These are phyloP conservation scores for Sciurus carolinensis DNA, from an alignment of 2,797 vertebrate species.

Conservation along the genomic window DNA sequence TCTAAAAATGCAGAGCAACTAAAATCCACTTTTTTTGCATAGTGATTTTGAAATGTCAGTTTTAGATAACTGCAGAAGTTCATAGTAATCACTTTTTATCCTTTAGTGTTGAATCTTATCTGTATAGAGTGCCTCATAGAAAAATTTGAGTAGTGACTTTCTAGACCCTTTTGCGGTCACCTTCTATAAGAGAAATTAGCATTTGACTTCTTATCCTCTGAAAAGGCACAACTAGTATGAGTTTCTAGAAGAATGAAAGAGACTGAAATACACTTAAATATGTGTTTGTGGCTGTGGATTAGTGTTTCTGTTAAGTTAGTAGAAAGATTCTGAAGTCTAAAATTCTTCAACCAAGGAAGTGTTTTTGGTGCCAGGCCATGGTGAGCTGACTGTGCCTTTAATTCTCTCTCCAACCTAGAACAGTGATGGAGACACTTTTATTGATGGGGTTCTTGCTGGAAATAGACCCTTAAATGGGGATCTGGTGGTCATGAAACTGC, in stretches of 20 bases:
- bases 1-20: conserved; percentile 58
- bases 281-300: neutral
- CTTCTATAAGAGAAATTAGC: conserved; percentile 36
- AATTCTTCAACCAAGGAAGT: conserved; percentile 47
- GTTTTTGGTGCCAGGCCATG: neutral
- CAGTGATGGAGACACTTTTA: conserved; percentile 95
- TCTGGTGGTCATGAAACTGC: conserved; percentile 94
- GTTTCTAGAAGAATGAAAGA: conserved; percentile 5
- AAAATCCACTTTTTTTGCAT: neutral
- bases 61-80: neutral
- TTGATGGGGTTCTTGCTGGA: conserved; percentile 95
- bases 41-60: conserved; percentile 36
- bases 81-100: neutral
- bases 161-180: neutral
- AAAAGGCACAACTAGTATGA: neutral
- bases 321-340: neutral
- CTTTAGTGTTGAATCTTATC: conserved; percentile 38
- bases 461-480: conserved; percentile 98
- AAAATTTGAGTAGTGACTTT: conserved; percentile 1
- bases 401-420: conserved; percentile 89
- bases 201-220: neutral
- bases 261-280: neutral
- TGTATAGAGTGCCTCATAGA: neutral
- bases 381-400: conserved; percentile 54
- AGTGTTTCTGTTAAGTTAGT: neutral